Evolutionary conservation across 2,888 invertebrate genomes (phyloP), one percentile per base, ranked within the genome.

Genomic region (Drosophila kambysellisi): DNA sequence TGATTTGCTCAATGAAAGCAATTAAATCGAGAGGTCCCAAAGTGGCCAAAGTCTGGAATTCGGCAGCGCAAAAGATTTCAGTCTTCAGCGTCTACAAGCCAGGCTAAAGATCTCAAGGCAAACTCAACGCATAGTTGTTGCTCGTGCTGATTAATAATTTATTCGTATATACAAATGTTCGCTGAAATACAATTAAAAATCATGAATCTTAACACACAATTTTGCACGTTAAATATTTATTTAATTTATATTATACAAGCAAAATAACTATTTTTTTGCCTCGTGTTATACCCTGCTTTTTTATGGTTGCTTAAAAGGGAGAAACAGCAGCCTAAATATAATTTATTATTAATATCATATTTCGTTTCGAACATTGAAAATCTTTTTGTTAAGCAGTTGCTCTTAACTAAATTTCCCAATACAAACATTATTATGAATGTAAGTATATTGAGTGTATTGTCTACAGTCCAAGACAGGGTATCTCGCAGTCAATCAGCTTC

Each of bases 1-100:
- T 83, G 68, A 83, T 86, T 86, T 86, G 71, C 76, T 74, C 76
- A 90, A 89, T 88, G 82, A 79, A 90, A 88, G 82, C 86, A 88
- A 86, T 90, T 90, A 86, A 90, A 76, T 86, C 76, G 83, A 88
- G 75, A 59, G 81, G 77, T 15, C 33, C 32, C 51, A 51, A 80
- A 80, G 81, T 75, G 80, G 70, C 58, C 75, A 62, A 41, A 57
- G 69, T 69, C 68, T 81, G 51, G n/a, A 54, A 60, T 48, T 66
- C 12, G 46, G n/a, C 20, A 57, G 29, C 48, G 39, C 67, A 51
- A 32, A 65, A 52, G 52, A 51, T 41, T 52, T 41, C 20, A 15
- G 41, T 30, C 30, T n/a, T 6, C 51, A 30, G 29, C 35, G 20
- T 59, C 61, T 66, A 43, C 59, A 60, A 50, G 41, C 52, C 48